Conservation (phyloP, 2,797 vertebrate species). For the Esox masquinongy region DNA sequence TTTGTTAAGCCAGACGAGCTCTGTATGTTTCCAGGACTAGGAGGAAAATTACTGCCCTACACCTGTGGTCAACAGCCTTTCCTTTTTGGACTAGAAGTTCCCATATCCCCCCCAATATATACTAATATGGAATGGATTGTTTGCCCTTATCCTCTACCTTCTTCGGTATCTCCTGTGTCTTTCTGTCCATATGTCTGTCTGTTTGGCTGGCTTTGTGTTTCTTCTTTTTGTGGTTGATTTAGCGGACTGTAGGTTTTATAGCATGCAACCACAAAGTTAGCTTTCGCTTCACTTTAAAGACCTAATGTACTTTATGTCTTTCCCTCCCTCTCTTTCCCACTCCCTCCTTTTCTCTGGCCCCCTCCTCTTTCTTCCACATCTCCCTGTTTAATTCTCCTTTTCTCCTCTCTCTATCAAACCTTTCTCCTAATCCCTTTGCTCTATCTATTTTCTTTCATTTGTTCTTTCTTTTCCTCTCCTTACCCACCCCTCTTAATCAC, state of each 20-base stretch:
- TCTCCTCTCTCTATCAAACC: not conserved
- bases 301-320: not conserved
- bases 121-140: not conserved
- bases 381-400: not conserved
- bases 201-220: not conserved
- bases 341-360: not conserved
- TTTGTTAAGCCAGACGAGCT: not conserved
- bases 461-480: not conserved
- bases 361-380: not conserved
- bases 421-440: not conserved
- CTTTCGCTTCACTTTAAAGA: not conserved
- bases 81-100: slow-evolving; percentile 9
- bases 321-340: not conserved
- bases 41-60: slow-evolving; percentile 4
- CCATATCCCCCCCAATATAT: not conserved
- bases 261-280: not conserved
- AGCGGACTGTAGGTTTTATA: not conserved
- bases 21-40: not conserved
- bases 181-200: slow-evolving; percentile 43
- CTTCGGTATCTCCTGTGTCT: slow-evolving; percentile 37
- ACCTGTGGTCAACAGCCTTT: slow-evolving; percentile 25
- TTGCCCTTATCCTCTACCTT: slow-evolving; percentile 21
- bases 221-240: not conserved
- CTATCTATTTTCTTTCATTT: no score
- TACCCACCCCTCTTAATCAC: not conserved